phyloP scores from a whole-genome alignment of 2,888 invertebrate species.

The Dione vanillae region DNA sequence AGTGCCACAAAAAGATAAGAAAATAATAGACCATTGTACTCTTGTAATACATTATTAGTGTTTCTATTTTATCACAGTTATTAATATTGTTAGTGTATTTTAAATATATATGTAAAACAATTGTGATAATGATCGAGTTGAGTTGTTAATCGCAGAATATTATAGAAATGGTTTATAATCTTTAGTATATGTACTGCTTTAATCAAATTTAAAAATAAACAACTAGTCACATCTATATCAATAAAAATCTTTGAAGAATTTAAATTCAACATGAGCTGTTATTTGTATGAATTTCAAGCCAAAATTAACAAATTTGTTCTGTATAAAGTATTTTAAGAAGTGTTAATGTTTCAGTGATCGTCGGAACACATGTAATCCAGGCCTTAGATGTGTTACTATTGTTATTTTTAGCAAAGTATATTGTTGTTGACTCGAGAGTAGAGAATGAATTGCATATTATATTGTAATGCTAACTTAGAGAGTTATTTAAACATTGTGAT shows the following conservation, averaged over 20 bases:
- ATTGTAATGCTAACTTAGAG: constrained; percentile 55
- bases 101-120: neutral
- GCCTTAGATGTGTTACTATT: constrained; percentile 75
- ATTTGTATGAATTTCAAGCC: no score
- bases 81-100: neutral
- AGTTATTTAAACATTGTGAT: constrained; percentile 75
- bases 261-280: no score
- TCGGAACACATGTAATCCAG: constrained; percentile 36
- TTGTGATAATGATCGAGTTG: neutral
- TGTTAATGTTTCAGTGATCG: neutral
- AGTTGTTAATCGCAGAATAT: neutral
- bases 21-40: constrained; percentile 1
- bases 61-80: neutral
- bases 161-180: neutral
- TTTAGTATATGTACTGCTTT: no score
- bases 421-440: constrained; percentile 55
- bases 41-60: neutral
- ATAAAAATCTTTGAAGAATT: no score
- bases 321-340: neutral
- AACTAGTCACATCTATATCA: no score
- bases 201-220: no score
- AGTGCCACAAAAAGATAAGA: constrained; percentile 35
- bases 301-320: neutral
- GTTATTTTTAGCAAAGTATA: constrained; percentile 68
- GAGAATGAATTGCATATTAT: constrained; percentile 44